Evolutionary conservation across 2,888 invertebrate genomes (phyloP).

Genomic region (Heliconius ethilla): DNA sequence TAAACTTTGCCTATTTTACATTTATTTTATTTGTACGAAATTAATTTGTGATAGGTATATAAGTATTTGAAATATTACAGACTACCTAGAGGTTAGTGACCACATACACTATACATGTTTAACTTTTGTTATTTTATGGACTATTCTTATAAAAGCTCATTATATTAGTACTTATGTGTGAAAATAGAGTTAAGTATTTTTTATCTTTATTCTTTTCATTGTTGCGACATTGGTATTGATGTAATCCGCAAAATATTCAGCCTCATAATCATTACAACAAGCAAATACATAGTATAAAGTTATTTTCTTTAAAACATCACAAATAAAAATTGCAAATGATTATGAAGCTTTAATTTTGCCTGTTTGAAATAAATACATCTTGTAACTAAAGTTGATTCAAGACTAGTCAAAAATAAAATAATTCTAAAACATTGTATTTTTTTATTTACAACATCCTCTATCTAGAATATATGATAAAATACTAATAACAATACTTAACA

Average conservation of each 20-base stretch:
- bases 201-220: conserved; percentile 28
- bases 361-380: conserved; percentile 30
- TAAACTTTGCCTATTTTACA: neutral
- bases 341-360: conserved; percentile 36
- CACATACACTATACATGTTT: conserved; percentile 24
- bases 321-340: neutral
- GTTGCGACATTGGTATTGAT: conserved; percentile 33
- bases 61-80: conserved; percentile 14
- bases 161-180: conserved; percentile 34
- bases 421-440: conserved; percentile 44
- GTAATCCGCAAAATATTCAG: conserved; percentile 24
- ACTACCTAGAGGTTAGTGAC: conserved; percentile 38
- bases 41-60: neutral
- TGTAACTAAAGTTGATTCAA: conserved; percentile 62
- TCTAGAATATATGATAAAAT: no score
- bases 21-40: neutral
- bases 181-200: conserved; percentile 27
- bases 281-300: neutral
- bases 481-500: no score
- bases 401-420: conserved; percentile 69
- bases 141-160: conserved; percentile 29
- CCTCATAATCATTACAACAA: conserved; percentile 18
- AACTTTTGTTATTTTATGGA: conserved; percentile 24
- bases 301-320: neutral
- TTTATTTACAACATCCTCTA: conserved; percentile 9